Percentiles rank a stretch among this genome's conserved stretches.
These are phyloP conservation scores for Melinaea marsaeus DNA, from an alignment of 2,888 invertebrate species.

Conservation along the genomic window DNA sequence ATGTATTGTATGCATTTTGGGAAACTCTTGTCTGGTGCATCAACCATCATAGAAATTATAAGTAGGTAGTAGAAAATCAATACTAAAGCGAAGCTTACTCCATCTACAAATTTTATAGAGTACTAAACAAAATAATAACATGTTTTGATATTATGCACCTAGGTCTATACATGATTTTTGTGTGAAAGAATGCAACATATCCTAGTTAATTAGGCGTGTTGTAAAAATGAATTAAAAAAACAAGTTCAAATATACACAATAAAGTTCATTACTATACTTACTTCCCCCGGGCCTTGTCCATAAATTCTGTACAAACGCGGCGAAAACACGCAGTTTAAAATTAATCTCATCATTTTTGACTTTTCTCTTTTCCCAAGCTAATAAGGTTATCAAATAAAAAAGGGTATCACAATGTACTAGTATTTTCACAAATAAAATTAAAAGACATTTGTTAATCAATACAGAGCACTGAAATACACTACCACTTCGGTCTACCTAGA, in stretches of 20 bases:
- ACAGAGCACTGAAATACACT: background rate
- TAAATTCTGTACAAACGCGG: constrained; percentile 86
- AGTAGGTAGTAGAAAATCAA: constrained; percentile 12
- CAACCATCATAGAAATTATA: too few species aligned
- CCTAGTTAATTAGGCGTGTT: too few species aligned
- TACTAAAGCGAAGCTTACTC: background rate
- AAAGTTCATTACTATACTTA: constrained; percentile 18
- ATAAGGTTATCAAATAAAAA: background rate
- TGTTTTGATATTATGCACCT: background rate
- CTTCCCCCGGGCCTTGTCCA: constrained; percentile 63
- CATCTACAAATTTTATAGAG: background rate
- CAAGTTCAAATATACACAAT: background rate
- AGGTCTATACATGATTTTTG: background rate
- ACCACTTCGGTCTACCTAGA: background rate
- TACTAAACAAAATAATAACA: constrained; percentile 4
- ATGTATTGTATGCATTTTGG: background rate
- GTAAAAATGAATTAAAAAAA: background rate
- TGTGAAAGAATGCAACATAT: too few species aligned
- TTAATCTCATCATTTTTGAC: constrained; percentile 58
- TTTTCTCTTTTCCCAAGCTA: background rate
- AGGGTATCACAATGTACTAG: background rate
- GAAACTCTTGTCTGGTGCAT: background rate
- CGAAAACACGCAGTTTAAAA: constrained; percentile 82
- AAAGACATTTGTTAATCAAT: background rate
- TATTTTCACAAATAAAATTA: background rate